A percentile compares a stretch with the other conserved stretches of the same genome.
These are phyloP conservation scores for Drosophila cardini DNA, from an alignment of 1,140 invertebrate species.

Conservation along the genomic window DNA sequence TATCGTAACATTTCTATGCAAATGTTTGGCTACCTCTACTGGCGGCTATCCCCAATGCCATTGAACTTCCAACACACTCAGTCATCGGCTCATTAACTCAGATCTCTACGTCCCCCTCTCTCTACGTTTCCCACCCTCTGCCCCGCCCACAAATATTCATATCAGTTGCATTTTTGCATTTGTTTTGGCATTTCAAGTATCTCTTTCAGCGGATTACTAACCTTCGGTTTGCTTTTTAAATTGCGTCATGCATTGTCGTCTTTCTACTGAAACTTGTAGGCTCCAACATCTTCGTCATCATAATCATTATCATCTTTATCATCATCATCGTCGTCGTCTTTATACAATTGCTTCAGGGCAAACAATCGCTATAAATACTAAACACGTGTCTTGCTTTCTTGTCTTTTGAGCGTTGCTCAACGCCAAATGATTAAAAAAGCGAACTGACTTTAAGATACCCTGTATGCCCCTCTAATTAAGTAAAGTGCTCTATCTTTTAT, in stretches of 20 bases:
- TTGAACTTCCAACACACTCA: conserved; percentile 44
- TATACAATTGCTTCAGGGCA: neutral
- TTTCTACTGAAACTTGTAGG: neutral
- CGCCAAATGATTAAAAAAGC: conserved; percentile 5
- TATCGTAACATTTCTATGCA: conserved; percentile 49
- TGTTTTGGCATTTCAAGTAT: conserved; percentile 16
- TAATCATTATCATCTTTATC: too few relatives aligned
- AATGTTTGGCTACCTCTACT: conserved; percentile 39
- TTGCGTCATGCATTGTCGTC: conserved; percentile 26
- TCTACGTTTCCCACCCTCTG: neutral
- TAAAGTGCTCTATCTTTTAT: too few relatives aligned
- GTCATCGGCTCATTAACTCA: conserved; percentile 56
- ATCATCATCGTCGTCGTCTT: neutral
- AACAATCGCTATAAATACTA: conserved; percentile 15
- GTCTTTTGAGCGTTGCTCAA: conserved; percentile 4
- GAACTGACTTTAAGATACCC: neutral
- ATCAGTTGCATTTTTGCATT: conserved; percentile 10
- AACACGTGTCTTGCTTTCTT: conserved; percentile 16
- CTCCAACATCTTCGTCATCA: neutral
- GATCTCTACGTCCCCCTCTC: conserved; percentile 2
- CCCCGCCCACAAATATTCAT: neutral
- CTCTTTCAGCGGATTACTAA: neutral
- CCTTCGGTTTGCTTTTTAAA: conserved; percentile 1
- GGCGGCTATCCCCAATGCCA: conserved; percentile 17
- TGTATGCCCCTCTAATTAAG: neutral